Evolutionary conservation across 2,113 vertebrate genomes (phyloP).

Genomic region (Aleadryas rufinucha): DNA sequence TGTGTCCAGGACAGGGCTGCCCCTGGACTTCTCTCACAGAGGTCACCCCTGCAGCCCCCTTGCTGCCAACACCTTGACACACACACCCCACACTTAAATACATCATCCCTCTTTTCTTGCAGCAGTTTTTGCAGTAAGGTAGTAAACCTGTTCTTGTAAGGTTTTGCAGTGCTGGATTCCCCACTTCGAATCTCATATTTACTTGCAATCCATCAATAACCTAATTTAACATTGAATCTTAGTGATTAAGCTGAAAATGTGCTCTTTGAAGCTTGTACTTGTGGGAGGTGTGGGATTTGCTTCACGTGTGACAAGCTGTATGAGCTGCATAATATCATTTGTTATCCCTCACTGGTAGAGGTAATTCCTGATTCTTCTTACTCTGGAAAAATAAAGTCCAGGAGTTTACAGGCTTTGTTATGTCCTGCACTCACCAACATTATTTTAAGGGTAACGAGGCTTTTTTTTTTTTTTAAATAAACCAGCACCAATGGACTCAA

Average conservation of each 20-base stretch:
- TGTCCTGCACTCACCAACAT: not conserved
- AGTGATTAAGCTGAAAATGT: not conserved
- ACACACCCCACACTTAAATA: not conserved
- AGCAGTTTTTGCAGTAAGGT: too few species aligned
- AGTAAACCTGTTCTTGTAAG: too few species aligned
- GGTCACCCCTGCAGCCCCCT: rapidly evolving
- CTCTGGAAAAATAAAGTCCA: not conserved
- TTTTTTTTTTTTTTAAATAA: not conserved
- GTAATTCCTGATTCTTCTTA: not conserved
- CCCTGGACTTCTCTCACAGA: not conserved
- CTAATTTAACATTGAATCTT: not conserved
- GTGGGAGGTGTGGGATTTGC: not conserved
- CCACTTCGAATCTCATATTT: not conserved
- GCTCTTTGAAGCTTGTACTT: not conserved
- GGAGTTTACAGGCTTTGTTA: not conserved
- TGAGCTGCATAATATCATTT: not conserved
- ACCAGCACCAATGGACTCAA: not conserved
- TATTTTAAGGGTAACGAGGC: not conserved
- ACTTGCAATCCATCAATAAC: not conserved
- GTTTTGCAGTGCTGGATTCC: not conserved
- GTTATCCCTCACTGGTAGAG: not conserved
- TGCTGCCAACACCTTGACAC: not conserved
- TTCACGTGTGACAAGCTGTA: not conserved
- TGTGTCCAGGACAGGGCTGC: not conserved
- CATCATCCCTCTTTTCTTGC: not conserved